Evolutionary conservation across 1,140 invertebrate species (phyloP), one percentile per base, ranked within the genome.

Genomic region (Danaus plexippus): DNA sequence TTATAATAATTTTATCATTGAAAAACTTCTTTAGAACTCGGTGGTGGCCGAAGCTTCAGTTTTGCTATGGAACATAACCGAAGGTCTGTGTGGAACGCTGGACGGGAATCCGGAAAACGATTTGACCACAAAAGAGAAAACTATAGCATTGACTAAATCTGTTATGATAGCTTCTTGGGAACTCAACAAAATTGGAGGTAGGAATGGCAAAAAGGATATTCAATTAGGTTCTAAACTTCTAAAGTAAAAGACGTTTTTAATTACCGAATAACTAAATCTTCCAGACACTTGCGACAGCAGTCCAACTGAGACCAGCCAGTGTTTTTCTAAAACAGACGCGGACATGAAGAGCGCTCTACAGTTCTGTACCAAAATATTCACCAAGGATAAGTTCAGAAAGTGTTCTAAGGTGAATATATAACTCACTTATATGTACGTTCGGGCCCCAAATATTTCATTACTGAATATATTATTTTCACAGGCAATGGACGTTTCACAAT

Each of bases 41-140:
- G 75, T 93, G 1, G 85, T 90, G 63, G 78, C 93, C 1, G 91
- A 93, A 70, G 91, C 90, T 0, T 88, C 90, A 5, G 90, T 92
- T 41, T 89, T 88, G 15, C 73, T 95, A 43, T 95, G 93, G 92
- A 94, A 94, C 72, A 91, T 91, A 64, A 94, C 94, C 0, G 89
- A 90, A 61, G 96, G 96, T 47, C 80, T 97, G 0, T 97, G 96
- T 75, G 95, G 95, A 0, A 89, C 83, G 5, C 88, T 95, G 54
- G 93, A 97, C 80, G 93, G 93, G 0, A 87, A 91, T 60, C 69
- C 77, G 4, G 77, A 80, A 6, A 93, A 96, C 69, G 95, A 97
- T 78, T 88, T 95, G 44, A 75, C 81, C 11, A 90, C 87, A 0
- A 90, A 89, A 67, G 90, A 91, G 54, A 90, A 91, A 2, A 82